Evolutionary conservation across 2,888 invertebrate species (phyloP).

Genomic region (Andrena trimmerana): DNA sequence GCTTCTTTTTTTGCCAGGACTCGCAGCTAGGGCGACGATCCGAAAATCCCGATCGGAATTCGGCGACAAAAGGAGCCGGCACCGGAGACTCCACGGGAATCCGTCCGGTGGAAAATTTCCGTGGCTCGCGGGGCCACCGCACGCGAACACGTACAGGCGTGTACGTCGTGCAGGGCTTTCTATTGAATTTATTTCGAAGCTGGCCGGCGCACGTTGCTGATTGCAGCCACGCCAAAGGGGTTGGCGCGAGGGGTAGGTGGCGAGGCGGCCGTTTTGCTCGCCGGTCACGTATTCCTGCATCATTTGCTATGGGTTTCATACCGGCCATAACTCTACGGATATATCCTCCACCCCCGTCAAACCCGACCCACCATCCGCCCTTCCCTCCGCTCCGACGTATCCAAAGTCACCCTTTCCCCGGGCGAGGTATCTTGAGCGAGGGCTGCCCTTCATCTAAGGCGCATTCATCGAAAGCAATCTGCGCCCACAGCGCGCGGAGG

Average conservation of each 20-base stretch:
- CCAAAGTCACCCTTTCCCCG: constrained; percentile 40
- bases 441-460: constrained; percentile 70
- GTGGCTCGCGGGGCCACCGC: neutral
- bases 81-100: neutral
- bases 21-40: neutral
- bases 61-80: neutral
- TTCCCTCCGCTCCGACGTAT: neutral
- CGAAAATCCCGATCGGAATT: neutral
- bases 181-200: constrained; percentile 79
- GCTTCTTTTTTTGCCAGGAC: neutral
- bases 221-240: constrained; percentile 78
- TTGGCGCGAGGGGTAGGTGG: constrained; percentile 53
- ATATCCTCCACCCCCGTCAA: constrained; percentile 69
- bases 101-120: constrained; percentile 24
- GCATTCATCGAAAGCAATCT: constrained; percentile 73
- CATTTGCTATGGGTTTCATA: constrained; percentile 85
- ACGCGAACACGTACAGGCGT: constrained; percentile 23
- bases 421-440: constrained; percentile 43
- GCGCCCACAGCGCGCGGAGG: constrained; percentile 29
- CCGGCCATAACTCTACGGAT: constrained; percentile 82
- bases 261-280: constrained; percentile 71
- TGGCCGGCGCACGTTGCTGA: constrained; percentile 77
- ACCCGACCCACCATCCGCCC: constrained; percentile 17
- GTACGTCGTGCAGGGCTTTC: constrained; percentile 66
- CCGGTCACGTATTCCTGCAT: constrained; percentile 84